These are phyloP conservation scores for Trachymyrmex septentrionalis DNA, from an alignment of 1,140 invertebrate genomes.

Conservation along the genomic window DNA sequence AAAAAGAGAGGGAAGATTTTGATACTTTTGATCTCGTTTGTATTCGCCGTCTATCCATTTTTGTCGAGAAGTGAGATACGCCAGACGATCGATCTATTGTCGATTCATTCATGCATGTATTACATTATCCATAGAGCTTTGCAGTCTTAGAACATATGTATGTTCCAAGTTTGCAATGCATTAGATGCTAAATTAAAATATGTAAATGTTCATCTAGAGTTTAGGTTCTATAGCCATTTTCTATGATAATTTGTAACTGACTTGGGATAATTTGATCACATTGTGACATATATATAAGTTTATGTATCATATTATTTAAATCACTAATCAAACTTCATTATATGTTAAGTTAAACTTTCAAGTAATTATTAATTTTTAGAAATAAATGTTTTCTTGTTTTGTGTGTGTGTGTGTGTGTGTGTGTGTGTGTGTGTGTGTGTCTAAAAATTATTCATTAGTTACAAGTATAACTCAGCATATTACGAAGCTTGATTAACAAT, in stretches of 20 bases:
- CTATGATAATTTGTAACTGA: constrained; percentile 4
- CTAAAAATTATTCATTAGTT: no score
- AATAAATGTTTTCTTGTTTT: no score
- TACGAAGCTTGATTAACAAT: no score
- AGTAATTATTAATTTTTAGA: no score
- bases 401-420: no score
- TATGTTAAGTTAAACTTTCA: no score
- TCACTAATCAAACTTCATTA: no score
- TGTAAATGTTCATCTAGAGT: not conserved
- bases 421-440: no score
- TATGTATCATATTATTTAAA: no score
- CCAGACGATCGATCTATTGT: not conserved
- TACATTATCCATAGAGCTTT: not conserved
- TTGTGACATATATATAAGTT: no score
- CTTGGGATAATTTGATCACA: not conserved
- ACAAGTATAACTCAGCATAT: no score
- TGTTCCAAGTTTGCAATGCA: not conserved
- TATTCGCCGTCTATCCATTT: not conserved
- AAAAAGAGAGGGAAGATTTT: not conserved
- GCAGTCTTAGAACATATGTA: not conserved
- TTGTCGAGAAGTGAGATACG: not conserved
- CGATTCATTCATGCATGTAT: not conserved
- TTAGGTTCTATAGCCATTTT: not conserved
- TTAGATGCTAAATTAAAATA: not conserved
- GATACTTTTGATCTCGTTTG: not conserved